These are phyloP conservation scores for Margarornis squamiger DNA, from an alignment of 2,797 vertebrate species.

Conservation along the genomic window DNA sequence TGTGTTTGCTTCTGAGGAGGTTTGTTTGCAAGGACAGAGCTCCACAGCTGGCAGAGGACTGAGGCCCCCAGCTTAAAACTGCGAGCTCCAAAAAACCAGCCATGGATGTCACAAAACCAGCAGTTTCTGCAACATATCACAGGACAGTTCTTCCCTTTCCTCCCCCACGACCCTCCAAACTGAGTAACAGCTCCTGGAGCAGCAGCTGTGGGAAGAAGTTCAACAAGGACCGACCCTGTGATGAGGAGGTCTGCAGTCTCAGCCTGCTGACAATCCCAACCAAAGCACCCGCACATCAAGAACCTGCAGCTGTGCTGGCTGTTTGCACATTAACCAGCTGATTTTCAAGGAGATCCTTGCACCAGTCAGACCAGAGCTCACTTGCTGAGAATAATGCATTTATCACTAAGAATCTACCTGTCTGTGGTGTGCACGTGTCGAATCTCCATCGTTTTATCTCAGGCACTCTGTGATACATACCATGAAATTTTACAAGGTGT, in stretches of 20 bases:
- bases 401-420: neutral
- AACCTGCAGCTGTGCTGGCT: neutral
- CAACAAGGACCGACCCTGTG: fast-evolving
- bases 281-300: neutral
- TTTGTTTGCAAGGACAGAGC: neutral
- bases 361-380: neutral
- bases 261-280: neutral
- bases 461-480: neutral
- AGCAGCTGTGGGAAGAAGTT: fast-evolving
- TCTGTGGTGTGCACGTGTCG: neutral
- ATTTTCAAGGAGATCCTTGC: neutral
- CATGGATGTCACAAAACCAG: fast-evolving
- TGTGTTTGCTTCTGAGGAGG: neutral
- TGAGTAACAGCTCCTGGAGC: fast-evolving
- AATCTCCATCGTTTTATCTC: neutral
- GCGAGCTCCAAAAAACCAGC: fast-evolving
- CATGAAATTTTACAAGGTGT: constrained; percentile 54
- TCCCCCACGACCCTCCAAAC: fast-evolving
- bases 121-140: fast-evolving
- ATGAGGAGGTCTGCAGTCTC: neutral
- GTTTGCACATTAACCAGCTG: neutral
- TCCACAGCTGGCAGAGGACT: neutral
- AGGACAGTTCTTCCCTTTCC: no score
- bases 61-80: neutral
- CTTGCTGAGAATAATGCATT: neutral